phyloP scores from a whole-genome alignment of 2,888 invertebrate species.

The Opisthograptis luteolata region DNA sequence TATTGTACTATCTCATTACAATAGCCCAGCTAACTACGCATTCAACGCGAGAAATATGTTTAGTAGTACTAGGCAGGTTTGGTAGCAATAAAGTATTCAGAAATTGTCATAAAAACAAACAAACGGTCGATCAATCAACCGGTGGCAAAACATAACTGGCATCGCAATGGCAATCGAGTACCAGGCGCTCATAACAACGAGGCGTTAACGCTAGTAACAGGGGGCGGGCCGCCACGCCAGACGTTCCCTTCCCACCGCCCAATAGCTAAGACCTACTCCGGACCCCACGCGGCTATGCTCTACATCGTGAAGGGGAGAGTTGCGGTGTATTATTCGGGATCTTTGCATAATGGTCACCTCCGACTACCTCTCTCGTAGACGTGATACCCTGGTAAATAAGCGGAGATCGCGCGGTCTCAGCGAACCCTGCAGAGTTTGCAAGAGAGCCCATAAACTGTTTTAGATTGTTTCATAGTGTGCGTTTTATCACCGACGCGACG shows the following conservation, averaged over 20 bases:
- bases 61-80: too few species aligned
- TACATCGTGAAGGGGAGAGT: conserved; percentile 51
- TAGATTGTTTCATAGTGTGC: too few species aligned
- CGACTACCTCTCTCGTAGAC: conserved; percentile 53
- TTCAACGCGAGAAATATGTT: background rate
- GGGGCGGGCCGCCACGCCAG: conserved; percentile 77
- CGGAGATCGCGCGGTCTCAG: conserved; percentile 47
- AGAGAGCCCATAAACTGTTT: background rate
- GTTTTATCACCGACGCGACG: too few species aligned
- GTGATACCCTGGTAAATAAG: conserved; percentile 69
- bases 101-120: conserved; percentile 16
- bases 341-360: conserved; percentile 54
- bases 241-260: conserved; percentile 75
- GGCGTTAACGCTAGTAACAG: conserved; percentile 73
- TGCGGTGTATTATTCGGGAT: conserved; percentile 50
- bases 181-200: conserved; percentile 76
- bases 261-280: conserved; percentile 70
- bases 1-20: background rate
- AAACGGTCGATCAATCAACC: conserved; percentile 39
- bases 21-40: background rate
- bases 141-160: conserved; percentile 48
- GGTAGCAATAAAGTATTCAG: background rate
- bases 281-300: conserved; percentile 49
- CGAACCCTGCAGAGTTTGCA: conserved; percentile 21
- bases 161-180: conserved; percentile 63